Evolutionary conservation across 1,140 invertebrate species (phyloP), one percentile per base, ranked within the genome.

Genomic region (Pararge aegeria): DNA sequence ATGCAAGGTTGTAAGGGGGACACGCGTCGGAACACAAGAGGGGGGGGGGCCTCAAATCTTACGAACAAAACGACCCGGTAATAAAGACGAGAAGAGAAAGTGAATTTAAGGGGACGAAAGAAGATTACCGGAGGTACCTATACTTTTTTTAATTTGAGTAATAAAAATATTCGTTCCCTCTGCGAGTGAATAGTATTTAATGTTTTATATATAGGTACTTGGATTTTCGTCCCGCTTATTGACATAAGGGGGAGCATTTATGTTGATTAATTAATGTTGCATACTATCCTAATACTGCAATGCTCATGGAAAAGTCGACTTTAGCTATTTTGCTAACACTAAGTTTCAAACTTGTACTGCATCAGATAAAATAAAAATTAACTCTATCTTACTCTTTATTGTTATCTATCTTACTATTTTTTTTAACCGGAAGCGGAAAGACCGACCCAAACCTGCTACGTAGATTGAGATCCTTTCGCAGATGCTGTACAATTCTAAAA

Each of bases 71-170:
- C 87, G 84, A 81, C 83, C 77, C 83, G 68, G 90, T 90, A 90
- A 92, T 90, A 91, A 91, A 92, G 91, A 91, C 86, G 76, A 84
- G 89, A 78, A 88, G 89, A 90, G 91, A 92, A 92, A 92, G 91
- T 92, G 91, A 92, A 92, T 91, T 91, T 90, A 91, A 92, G 90
- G 88, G 89, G 82, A 86, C 85, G 84, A 88, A 89, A 90, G 90
- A 87, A 92, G 91, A 92, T 92, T 92, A 92, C 82, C 78, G 76
- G 42, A 46, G 65, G 70, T 75, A 78, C 77, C 73, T 87, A 80
- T 75, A n/a, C n/a, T n/a, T 71, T 83, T 87, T 83, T 87, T 89
- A 87, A 89, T 89, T 89, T 87, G 63, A 74, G 76, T 84, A 82
- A 68, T 64, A 68, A 62, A 66, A 61, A 56, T 57, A 64, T 64